Conservation (phyloP, 2,113 vertebrate genomes). For the Progne subis region DNA sequence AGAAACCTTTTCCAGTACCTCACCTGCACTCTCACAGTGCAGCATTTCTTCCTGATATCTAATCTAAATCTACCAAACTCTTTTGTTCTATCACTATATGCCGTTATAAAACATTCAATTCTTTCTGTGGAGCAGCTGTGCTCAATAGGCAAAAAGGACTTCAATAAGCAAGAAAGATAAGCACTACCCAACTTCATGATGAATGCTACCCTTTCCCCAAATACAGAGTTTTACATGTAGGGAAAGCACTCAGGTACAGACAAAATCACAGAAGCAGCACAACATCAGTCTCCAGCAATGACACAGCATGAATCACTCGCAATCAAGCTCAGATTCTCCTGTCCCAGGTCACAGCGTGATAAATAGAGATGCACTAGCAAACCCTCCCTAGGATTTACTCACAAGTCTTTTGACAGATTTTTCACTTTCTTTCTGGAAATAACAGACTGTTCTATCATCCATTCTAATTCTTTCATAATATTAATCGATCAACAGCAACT, state of each 20-base stretch:
- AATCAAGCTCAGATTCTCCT: not conserved
- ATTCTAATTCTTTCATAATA: not conserved
- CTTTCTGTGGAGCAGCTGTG: not conserved
- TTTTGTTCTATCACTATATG: not conserved
- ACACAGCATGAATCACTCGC: accelerated
- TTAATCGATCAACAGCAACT: not conserved
- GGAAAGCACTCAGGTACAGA: not conserved
- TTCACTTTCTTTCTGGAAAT: not conserved
- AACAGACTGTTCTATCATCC: not conserved
- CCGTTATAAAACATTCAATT: not conserved
- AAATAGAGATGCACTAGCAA: not conserved
- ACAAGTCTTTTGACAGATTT: not conserved
- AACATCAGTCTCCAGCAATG: not conserved
- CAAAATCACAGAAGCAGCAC: not conserved
- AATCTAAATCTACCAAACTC: not conserved
- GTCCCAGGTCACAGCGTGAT: not conserved
- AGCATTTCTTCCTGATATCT: not conserved
- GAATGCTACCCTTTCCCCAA: not conserved
- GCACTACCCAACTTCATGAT: not conserved
- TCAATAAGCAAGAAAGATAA: not conserved
- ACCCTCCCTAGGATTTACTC: not conserved
- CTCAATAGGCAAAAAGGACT: not conserved
- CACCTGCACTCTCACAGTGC: not conserved
- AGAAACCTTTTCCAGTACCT: not conserved
- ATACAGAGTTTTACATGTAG: not conserved